phyloP scores from a whole-genome alignment of 2,888 invertebrate species.

The Phyllotreta cruciferae region DNA sequence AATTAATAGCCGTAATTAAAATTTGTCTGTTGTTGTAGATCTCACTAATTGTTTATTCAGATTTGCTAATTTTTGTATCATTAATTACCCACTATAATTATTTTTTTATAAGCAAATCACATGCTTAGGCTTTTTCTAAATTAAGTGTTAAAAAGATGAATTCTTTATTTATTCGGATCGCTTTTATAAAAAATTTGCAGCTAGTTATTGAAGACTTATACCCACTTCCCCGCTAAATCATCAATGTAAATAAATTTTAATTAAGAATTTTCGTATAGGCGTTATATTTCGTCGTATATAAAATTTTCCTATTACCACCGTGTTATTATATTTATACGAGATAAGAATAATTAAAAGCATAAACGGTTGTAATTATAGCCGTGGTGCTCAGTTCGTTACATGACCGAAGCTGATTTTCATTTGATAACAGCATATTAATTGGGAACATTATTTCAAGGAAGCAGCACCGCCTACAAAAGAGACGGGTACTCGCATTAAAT shows the following conservation, averaged over 20 bases:
- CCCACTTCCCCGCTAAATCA: slow-evolving; percentile 6
- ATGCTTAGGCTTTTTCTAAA: too few species aligned
- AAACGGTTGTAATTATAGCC: slow-evolving; percentile 58
- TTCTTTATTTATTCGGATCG: too few species aligned
- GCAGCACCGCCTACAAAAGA: slow-evolving; percentile 46
- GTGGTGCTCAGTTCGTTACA: slow-evolving; percentile 49
- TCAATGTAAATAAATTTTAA: slow-evolving; percentile 32
- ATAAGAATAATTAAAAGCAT: slow-evolving; percentile 60
- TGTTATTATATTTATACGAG: slow-evolving; percentile 58
- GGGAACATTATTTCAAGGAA: slow-evolving; percentile 53
- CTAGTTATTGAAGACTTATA: too few species aligned
- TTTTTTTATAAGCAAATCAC: too few species aligned
- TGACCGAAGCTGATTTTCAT: slow-evolving; percentile 54
- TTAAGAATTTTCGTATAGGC: slow-evolving; percentile 30
- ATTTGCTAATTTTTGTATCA: too few species aligned
- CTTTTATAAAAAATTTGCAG: too few species aligned
- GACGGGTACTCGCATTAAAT: slow-evolving; percentile 24
- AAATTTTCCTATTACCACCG: slow-evolving; percentile 54
- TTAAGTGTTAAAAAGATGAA: background rate
- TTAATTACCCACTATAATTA: too few species aligned
- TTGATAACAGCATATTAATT: slow-evolving; percentile 56
- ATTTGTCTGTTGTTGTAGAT: too few species aligned
- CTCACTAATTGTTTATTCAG: too few species aligned
- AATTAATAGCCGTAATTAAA: too few species aligned
- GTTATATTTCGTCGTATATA: slow-evolving; percentile 47